Conservation (phyloP, 2,797 vertebrate species). For the Artibeus jamaicensis region DNA sequence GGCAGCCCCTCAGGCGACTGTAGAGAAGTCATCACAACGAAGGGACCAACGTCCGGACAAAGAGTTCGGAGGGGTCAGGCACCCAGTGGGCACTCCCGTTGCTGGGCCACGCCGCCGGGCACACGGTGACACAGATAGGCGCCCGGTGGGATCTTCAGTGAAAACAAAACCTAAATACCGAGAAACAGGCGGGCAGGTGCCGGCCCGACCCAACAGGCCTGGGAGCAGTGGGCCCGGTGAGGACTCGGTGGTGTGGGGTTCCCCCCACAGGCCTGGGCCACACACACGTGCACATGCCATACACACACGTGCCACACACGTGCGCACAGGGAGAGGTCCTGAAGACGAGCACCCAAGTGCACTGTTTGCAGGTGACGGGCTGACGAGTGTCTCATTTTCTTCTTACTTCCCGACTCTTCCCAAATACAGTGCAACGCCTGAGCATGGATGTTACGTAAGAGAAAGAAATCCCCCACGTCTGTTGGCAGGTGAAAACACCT, state of each 20-base stretch:
- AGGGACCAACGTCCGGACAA: neutral
- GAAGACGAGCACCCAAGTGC: rapidly evolving
- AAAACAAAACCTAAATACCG: rapidly evolving
- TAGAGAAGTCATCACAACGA: too few relatives aligned
- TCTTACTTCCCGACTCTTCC: neutral
- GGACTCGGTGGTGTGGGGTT: neutral
- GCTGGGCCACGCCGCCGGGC: too few relatives aligned
- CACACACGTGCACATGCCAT: too few relatives aligned
- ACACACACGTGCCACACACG: too few relatives aligned
- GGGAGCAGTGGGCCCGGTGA: neutral
- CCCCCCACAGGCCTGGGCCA: too few relatives aligned
- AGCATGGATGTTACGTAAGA: neutral
- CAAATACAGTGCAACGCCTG: neutral
- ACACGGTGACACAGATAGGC: neutral
- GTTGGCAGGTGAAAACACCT: neutral
- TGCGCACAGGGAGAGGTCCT: rapidly evolving
- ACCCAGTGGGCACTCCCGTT: neutral
- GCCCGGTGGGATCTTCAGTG: neutral
- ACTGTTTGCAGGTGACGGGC: rapidly evolving
- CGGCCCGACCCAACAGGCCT: too few relatives aligned
- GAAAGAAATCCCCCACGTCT: neutral
- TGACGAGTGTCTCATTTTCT: neutral
- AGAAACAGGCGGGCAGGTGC: too few relatives aligned
- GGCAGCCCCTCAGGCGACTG: too few relatives aligned
- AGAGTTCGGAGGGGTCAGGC: neutral